A percentile compares a stretch with the other conserved stretches of the same genome.
These are phyloP conservation scores for Idaea straminata DNA, from an alignment of 2,888 invertebrate genomes.

Conservation along the genomic window DNA sequence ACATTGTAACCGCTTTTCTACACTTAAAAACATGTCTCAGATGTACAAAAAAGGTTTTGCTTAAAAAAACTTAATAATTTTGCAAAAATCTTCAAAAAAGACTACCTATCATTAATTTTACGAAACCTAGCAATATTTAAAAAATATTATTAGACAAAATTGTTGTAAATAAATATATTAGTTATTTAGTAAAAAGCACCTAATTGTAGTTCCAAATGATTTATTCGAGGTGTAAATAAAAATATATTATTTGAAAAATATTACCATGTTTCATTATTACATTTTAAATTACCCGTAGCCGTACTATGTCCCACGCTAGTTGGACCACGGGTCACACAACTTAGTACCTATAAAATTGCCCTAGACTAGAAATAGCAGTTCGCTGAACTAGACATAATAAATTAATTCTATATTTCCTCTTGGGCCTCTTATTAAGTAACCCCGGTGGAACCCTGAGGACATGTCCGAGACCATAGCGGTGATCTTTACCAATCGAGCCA, in stretches of 20 bases:
- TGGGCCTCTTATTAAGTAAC: too few species aligned
- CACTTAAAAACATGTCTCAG: not conserved
- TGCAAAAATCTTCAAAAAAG: slow-evolving; percentile 12
- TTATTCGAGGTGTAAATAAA: slow-evolving; percentile 76
- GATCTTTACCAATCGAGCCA: too few species aligned
- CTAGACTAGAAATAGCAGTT: too few species aligned
- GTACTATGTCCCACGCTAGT: not conserved
- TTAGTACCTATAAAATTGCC: too few species aligned
- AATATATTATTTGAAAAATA: slow-evolving; percentile 74
- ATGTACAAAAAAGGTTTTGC: not conserved
- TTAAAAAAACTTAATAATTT: not conserved
- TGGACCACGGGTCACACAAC: not conserved
- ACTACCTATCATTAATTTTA: slow-evolving; percentile 21
- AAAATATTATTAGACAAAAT: slow-evolving; percentile 38
- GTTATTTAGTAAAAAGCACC: slow-evolving; percentile 22
- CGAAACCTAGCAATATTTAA: slow-evolving; percentile 35
- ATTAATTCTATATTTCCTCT: too few species aligned
- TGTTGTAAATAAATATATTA: slow-evolving; percentile 48
- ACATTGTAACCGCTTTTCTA: slow-evolving; percentile 3
- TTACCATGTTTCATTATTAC: slow-evolving; percentile 40
- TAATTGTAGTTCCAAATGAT: slow-evolving; percentile 57
- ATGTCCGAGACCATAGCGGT: too few species aligned
- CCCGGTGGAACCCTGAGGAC: too few species aligned
- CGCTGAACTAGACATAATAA: too few species aligned
- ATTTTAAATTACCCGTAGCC: slow-evolving; percentile 14